A percentile compares a stretch with the other conserved stretches of the same genome.
phyloP scores from a whole-genome alignment of 2,888 invertebrate genomes.

The Alviniconcha strummeri region DNA sequence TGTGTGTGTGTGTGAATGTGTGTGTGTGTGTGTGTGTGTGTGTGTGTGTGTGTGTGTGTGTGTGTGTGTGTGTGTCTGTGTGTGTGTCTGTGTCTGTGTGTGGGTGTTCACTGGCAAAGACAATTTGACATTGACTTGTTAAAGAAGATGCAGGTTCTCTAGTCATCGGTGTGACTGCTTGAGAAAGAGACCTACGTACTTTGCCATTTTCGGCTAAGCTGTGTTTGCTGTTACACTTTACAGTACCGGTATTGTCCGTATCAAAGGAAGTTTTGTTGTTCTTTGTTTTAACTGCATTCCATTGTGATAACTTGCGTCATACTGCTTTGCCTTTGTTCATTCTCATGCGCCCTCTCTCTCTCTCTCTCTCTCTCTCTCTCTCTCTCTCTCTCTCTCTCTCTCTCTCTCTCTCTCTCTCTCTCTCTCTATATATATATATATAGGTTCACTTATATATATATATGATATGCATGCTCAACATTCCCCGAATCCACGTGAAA shows the following conservation, averaged over 20 bases:
- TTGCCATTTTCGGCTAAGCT: too few species aligned
- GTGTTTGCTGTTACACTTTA: neutral
- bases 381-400: slow-evolving; percentile 13
- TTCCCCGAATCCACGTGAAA: too few species aligned
- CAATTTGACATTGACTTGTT: too few species aligned
- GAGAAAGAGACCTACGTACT: too few species aligned
- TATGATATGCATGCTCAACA: neutral
- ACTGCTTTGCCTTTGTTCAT: too few species aligned
- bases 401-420: neutral
- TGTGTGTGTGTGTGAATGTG: slow-evolving; percentile 1
- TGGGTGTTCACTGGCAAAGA: neutral
- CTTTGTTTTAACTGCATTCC: too few species aligned
- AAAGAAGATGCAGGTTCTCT: too few species aligned
- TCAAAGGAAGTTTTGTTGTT: neutral
- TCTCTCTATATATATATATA: neutral
- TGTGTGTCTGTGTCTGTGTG: neutral
- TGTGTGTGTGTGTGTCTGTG: neutral
- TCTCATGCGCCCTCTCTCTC: neutral
- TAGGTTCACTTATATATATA: neutral
- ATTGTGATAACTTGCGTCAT: too few species aligned
- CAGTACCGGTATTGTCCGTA: neutral
- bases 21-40: slow-evolving; percentile 11
- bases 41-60: neutral
- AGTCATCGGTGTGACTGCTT: too few species aligned
- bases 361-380: neutral